These are phyloP conservation scores for Capromys pilorides DNA, from an alignment of 2,797 vertebrate genomes.

Conservation along the genomic window DNA sequence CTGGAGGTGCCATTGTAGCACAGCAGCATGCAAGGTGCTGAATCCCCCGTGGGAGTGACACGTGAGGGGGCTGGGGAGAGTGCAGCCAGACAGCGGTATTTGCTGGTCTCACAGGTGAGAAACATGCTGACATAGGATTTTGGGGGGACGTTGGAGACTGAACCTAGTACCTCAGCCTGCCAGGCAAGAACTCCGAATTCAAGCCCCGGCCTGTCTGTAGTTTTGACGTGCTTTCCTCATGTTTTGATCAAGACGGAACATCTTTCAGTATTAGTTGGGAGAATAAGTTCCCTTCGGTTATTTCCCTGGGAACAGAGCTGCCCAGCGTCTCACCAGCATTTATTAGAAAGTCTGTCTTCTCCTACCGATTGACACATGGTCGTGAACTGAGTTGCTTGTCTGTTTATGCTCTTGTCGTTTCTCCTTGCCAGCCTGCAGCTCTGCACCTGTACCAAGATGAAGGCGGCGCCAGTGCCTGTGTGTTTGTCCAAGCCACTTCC, in stretches of 20 bases:
- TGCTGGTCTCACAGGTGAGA: neutral
- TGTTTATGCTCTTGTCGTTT: neutral
- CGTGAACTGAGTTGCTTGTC: neutral
- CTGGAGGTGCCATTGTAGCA: neutral
- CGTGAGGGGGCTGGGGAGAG: neutral
- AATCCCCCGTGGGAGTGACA: neutral
- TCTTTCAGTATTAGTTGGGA: neutral
- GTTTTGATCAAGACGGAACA: neutral
- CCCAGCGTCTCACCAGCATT: neutral
- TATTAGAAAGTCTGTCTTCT: conserved; percentile 25
- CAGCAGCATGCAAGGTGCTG: neutral
- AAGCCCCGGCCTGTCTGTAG: neutral
- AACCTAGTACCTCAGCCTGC: neutral
- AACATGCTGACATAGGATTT: neutral
- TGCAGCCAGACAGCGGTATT: neutral
- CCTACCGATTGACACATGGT: neutral
- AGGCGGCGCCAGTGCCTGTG: neutral
- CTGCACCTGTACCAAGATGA: neutral
- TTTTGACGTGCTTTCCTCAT: conserved; percentile 15
- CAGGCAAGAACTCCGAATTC: neutral
- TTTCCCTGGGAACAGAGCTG: neutral
- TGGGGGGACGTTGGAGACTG: neutral
- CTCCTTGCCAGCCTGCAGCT: neutral
- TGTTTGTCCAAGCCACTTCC: neutral
- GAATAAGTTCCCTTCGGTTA: neutral